Evolutionary conservation across 2,797 vertebrate genomes (phyloP).

Genomic region (Heteromormyrus szaboi): DNA sequence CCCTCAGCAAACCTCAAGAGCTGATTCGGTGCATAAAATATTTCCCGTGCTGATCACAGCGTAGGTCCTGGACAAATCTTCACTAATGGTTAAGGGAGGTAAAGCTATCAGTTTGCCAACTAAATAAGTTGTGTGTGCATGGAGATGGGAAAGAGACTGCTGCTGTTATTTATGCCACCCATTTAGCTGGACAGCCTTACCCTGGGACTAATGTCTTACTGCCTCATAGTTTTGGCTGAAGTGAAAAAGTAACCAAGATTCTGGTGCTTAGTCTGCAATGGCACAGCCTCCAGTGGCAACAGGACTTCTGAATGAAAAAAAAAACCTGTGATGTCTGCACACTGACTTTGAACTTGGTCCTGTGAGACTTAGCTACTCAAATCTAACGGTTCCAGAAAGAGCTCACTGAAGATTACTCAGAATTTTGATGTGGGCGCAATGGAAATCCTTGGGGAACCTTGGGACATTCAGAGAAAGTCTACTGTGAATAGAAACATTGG

Average conservation of each 20-base stretch:
- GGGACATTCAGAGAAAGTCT: constrained; percentile 59
- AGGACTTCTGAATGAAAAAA: constrained; percentile 46
- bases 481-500: constrained; percentile 40
- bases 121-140: background rate
- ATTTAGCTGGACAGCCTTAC: constrained; percentile 40
- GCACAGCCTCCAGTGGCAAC: constrained; percentile 45
- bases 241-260: constrained; percentile 39
- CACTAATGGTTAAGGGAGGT: constrained; percentile 35
- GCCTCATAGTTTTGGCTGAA: constrained; percentile 40
- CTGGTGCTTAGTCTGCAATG: constrained; percentile 39
- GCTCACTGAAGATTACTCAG: constrained; percentile 64
- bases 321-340: constrained; percentile 61
- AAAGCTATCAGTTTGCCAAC: constrained; percentile 29
- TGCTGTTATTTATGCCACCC: background rate
- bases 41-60: constrained; percentile 21
- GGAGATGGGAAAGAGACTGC: background rate
- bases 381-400: constrained; percentile 63
- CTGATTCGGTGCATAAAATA: constrained; percentile 33
- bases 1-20: constrained; percentile 49
- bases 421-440: constrained; percentile 66
- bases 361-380: constrained; percentile 58
- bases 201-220: background rate
- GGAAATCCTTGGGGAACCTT: constrained; percentile 57
- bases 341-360: constrained; percentile 67
- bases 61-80: constrained; percentile 39